A percentile compares a stretch with the other conserved stretches of the same genome.
These are phyloP conservation scores for Schmidtea mediterranea DNA, from an alignment of 1,140 invertebrate species.

Conservation along the genomic window DNA sequence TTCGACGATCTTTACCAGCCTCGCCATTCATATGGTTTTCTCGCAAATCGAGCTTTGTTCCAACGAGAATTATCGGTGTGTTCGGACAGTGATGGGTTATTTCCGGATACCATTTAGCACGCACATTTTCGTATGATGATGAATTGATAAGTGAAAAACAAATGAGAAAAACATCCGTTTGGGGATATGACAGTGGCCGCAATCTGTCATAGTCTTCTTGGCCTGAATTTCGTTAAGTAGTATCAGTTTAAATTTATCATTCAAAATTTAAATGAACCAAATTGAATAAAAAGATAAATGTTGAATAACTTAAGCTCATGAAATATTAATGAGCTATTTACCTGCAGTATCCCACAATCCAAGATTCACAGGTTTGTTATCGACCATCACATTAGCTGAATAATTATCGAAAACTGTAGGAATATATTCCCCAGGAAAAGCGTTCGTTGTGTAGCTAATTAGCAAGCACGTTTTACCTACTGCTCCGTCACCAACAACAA, in stretches of 20 bases:
- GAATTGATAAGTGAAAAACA: conserved; percentile 94
- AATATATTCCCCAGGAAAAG: conserved; percentile 80
- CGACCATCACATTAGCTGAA: conserved; percentile 94
- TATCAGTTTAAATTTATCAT: too few species aligned
- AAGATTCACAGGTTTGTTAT: conserved; percentile 80
- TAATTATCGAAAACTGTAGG: conserved; percentile 95
- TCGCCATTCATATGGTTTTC: background rate
- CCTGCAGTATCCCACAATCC: conserved; percentile 28
- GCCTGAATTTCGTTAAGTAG: background rate
- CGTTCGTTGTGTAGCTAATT: conserved; percentile 85
- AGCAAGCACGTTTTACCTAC: conserved; percentile 87
- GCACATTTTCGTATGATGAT: conserved; percentile 90
- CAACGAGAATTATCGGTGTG: conserved; percentile 3
- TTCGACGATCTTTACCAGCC: too few species aligned
- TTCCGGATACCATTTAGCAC: conserved; percentile 33
- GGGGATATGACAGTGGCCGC: conserved; percentile 3
- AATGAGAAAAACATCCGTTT: conserved; percentile 66
- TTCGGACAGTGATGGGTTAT: conserved; percentile 1
- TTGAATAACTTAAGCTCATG: too few species aligned
- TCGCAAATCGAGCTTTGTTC: conserved; percentile 1
- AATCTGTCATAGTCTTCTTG: conserved; percentile 6
- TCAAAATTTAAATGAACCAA: too few species aligned
- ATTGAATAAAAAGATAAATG: too few species aligned
- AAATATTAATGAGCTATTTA: background rate
- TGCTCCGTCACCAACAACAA: conserved; percentile 60